phyloP scores from a whole-genome alignment of 2,797 vertebrate genomes.

The Myotis daubentonii region DNA sequence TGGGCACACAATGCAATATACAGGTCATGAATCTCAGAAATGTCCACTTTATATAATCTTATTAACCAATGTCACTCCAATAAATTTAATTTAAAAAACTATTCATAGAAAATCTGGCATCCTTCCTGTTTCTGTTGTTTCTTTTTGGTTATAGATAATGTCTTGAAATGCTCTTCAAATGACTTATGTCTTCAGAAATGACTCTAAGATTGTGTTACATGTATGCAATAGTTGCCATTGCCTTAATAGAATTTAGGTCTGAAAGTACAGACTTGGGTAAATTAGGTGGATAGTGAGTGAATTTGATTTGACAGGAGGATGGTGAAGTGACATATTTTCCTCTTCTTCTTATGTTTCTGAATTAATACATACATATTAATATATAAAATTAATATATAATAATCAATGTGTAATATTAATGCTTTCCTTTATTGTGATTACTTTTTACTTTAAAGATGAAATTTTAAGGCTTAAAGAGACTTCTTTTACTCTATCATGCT shows the following conservation, averaged over 20 bases:
- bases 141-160: neutral
- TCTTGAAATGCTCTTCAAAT: neutral
- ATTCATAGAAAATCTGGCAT: neutral
- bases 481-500: neutral
- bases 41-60: neutral
- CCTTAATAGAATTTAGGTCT: neutral
- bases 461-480: neutral
- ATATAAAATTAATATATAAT: neutral
- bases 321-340: neutral
- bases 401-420: neutral
- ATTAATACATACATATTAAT: neutral
- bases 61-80: neutral
- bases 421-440: neutral
- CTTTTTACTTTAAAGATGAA: constrained; percentile 5
- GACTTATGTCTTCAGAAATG: neutral
- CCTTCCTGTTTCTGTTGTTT: neutral
- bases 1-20: neutral
- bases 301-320: neutral
- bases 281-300: neutral
- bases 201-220: neutral
- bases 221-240: neutral
- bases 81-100: neutral
- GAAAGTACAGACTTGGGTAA: neutral
- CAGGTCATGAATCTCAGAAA: neutral
- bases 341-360: neutral